These are phyloP conservation scores for Cochlearius cochlearius DNA, from an alignment of 2,113 vertebrate species.

Conservation along the genomic window DNA sequence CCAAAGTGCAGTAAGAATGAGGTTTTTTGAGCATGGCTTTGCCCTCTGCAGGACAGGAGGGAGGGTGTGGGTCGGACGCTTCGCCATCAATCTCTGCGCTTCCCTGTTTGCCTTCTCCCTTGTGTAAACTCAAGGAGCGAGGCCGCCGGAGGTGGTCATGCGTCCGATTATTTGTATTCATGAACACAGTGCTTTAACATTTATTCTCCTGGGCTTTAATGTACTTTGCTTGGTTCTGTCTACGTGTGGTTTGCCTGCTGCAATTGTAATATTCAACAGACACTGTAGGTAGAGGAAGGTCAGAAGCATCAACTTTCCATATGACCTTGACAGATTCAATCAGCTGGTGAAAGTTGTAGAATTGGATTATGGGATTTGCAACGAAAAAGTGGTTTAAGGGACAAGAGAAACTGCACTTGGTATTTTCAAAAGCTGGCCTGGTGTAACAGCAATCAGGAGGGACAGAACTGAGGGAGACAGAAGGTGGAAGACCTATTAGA, in stretches of 20 bases:
- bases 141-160: not conserved
- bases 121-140: not conserved
- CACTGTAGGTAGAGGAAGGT: slow-evolving; percentile 44
- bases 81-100: not conserved
- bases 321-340: slow-evolving; percentile 57
- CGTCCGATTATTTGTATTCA: not conserved
- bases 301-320: slow-evolving; percentile 46
- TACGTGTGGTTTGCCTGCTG: slow-evolving; percentile 14
- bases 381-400: slow-evolving; percentile 32
- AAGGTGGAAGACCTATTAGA: not conserved
- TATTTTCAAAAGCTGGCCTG: not conserved
- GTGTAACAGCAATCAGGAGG: not conserved
- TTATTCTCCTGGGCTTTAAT: slow-evolving; percentile 54
- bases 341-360: slow-evolving; percentile 54
- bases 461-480: not conserved
- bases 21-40: not conserved
- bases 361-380: slow-evolving; percentile 63
- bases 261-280: slow-evolving; percentile 40
- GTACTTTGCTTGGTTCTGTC: slow-evolving; percentile 15
- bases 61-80: not conserved
- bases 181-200: slow-evolving; percentile 13
- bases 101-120: slow-evolving; percentile 25
- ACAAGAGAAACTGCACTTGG: not conserved
- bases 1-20: not conserved
- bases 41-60: not conserved